Base-by-base conservation (phyloP, 2,113 vertebrate species). In the Corynorhinus townsendii region DNA sequence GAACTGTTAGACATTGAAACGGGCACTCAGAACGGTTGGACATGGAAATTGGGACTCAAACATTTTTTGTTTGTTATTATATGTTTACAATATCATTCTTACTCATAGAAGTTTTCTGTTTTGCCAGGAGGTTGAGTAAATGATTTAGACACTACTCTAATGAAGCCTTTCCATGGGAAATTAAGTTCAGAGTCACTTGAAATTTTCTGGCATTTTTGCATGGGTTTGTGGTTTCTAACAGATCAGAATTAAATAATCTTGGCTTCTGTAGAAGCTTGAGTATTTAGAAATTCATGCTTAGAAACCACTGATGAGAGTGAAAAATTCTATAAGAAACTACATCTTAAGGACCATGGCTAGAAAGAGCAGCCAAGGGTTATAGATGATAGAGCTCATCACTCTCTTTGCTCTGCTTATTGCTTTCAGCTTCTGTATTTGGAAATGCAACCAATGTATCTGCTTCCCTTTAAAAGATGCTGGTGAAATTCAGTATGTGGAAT, bases 341-440 rank as follows among this genome's bases (percentile, higher is more conserved):
- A 33, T 43, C 64, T 10, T 76, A 40, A 81, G 35, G 19, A 30
- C 11, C 11, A 20, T 5, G 52, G 24, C 4, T 86, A 64, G 69
- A 69, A 83, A 82, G 26, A 94, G 35, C 54, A 86, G 30, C 16
- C 49, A 26, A 11, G 56, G 12, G 6, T 43, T 95, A 2, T 38
- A 90, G 49, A 45, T 2, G 4, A 64, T 77, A 52, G 84, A 86
- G 24, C 35, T 71, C 33, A 19, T 93, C 45, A 52, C 24, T 90
- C 45, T 86, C 59, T 43, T 89, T 24, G 19, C 19, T 73, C 64
- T 66, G 38, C 82, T 89, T 93, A 86, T 73, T 75, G 35, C 89
- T 80, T 82, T 83, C 35, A 49, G 8, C n/a, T 95, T 92, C 90
- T 54, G 30, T 79, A 81, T 69, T 92, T 96, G 47, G 85, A 95